These are phyloP conservation scores for Manduca sexta DNA, from an alignment of 1,140 invertebrate genomes.

Conservation along the genomic window DNA sequence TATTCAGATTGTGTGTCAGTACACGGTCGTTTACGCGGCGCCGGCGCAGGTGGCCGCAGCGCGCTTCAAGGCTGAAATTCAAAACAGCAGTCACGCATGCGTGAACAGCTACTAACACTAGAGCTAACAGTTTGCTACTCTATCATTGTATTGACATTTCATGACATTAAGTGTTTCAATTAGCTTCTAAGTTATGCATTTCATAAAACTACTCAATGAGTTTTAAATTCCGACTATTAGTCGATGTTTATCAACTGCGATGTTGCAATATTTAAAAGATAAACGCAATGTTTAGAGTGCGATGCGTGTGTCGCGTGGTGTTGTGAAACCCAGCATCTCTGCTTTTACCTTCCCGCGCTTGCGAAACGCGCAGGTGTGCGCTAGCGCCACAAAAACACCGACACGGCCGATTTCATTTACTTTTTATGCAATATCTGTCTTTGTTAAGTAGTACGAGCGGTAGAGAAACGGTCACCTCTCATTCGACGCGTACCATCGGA, in stretches of 20 bases:
- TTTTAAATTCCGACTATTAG: too few relatives aligned
- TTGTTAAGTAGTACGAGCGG: neutral
- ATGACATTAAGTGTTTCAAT: too few relatives aligned
- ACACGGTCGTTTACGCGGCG: constrained; percentile 69
- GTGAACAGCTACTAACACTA: constrained; percentile 57
- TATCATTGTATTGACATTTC: constrained; percentile 15
- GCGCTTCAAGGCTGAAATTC: constrained; percentile 71
- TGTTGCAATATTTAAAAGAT: too few relatives aligned
- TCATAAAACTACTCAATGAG: too few relatives aligned
- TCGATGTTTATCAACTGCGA: too few relatives aligned
- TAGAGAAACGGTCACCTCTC: neutral
- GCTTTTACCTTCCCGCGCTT: constrained; percentile 69
- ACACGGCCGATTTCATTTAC: constrained; percentile 63
- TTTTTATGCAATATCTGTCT: constrained; percentile 58
- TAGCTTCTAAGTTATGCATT: too few relatives aligned
- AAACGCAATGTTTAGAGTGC: constrained; percentile 2
- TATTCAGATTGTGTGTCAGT: constrained; percentile 71
- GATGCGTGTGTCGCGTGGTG: constrained; percentile 40
- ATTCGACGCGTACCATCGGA: neutral
- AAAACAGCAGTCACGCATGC: constrained; percentile 70
- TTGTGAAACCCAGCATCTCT: constrained; percentile 69
- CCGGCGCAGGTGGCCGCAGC: constrained; percentile 70
- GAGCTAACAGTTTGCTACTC: constrained; percentile 43
- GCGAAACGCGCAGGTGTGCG: constrained; percentile 66
- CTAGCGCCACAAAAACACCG: constrained; percentile 59